These are phyloP conservation scores for Ridgeia piscesae DNA, from an alignment of 1,140 invertebrate species.

Conservation along the genomic window DNA sequence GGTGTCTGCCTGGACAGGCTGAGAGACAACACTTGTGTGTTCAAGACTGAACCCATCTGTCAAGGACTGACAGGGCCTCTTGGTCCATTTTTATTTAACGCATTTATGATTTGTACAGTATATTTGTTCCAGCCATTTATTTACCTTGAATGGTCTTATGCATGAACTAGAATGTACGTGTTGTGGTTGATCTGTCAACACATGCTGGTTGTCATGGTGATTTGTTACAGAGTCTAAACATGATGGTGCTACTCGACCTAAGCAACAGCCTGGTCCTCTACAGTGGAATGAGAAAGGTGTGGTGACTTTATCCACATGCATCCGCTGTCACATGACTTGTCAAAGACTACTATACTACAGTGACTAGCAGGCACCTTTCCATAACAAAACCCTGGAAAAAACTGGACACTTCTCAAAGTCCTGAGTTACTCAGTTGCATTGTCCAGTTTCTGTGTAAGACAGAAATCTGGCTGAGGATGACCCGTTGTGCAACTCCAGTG, in stretches of 20 bases:
- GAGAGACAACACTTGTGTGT: too few species aligned
- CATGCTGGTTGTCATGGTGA: neutral
- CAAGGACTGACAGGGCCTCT: too few species aligned
- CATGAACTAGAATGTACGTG: neutral
- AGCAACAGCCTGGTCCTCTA: slow-evolving; percentile 80
- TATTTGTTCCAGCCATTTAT: neutral
- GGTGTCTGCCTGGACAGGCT: too few species aligned
- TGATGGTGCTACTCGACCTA: slow-evolving; percentile 80
- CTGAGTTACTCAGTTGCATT: too few species aligned
- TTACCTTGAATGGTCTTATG: neutral
- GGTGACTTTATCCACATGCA: neutral
- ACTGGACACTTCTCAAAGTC: too few species aligned
- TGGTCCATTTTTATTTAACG: too few species aligned
- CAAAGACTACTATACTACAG: neutral
- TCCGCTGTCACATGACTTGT: neutral
- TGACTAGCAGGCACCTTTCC: too few species aligned
- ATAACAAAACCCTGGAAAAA: too few species aligned
- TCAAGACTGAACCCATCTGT: too few species aligned
- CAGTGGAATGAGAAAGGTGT: slow-evolving; percentile 68
- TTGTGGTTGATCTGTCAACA: neutral
- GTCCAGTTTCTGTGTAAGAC: too few species aligned
- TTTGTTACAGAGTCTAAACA: slow-evolving; percentile 66
- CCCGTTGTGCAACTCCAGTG: too few species aligned
- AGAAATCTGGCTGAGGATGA: too few species aligned
- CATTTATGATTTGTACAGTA: neutral